Percentiles rank a stretch among this genome's conserved stretches.
phyloP scores from a whole-genome alignment of 1,140 invertebrate species.

The Araneus ventricosus region DNA sequence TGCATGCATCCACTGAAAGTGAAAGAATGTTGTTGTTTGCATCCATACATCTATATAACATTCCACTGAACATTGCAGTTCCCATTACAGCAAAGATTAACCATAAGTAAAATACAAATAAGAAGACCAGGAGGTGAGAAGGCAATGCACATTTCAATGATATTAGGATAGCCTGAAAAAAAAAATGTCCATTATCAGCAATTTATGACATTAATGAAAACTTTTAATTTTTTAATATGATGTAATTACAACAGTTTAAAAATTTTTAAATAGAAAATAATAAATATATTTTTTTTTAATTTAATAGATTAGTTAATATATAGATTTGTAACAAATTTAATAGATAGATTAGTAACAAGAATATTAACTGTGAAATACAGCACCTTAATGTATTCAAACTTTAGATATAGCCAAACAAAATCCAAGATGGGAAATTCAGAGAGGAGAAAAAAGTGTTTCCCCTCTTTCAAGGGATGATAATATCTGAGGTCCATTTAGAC shows the following conservation, averaged over 20 bases:
- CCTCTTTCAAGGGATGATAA: too few relatives aligned
- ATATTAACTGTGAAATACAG: too few relatives aligned
- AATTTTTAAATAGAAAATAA: neutral
- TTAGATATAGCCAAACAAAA: too few relatives aligned
- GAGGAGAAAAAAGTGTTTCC: too few relatives aligned
- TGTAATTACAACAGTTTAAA: neutral
- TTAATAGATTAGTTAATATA: too few relatives aligned
- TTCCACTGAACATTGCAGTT: constrained; percentile 56
- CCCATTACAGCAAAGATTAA: constrained; percentile 57
- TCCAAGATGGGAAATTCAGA: too few relatives aligned
- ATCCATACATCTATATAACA: constrained; percentile 32
- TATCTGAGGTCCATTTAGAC: too few relatives aligned
- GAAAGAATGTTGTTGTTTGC: constrained; percentile 8
- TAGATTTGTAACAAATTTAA: too few relatives aligned
- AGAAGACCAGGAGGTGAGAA: constrained; percentile 50
- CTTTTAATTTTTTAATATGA: neutral
- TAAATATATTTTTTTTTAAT: neutral
- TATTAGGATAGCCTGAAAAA: constrained; percentile 49
- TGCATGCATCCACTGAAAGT: constrained; percentile 6
- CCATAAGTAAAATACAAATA: constrained; percentile 63
- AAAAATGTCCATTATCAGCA: neutral
- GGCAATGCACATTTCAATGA: constrained; percentile 46
- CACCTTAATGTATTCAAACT: too few relatives aligned
- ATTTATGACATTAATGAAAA: neutral
- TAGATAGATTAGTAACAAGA: too few relatives aligned